Evolutionary conservation across 2,888 invertebrate genomes (phyloP), one percentile per base, ranked within the genome.

Genomic region (Linnaemya tessellans): DNA sequence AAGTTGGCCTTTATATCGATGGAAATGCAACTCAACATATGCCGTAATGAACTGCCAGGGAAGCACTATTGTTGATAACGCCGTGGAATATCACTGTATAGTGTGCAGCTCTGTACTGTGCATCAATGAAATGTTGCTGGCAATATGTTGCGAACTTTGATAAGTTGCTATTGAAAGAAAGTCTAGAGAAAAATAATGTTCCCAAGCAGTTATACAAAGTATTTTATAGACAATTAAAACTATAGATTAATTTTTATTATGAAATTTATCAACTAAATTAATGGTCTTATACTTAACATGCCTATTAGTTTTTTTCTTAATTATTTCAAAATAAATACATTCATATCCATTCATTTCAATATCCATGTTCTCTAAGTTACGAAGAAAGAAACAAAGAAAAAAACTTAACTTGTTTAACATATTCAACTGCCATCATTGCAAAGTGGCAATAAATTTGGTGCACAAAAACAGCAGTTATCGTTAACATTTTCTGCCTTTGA

Each of bases 401-500:
- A 51, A 51, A 62, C 43, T 25, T 13, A 58, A 65, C 51, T 46
- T 68, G 80, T 80, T 80, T 30, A 80, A 80, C 84, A 80, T 77
- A 77, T 80, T 77, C 60, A 73, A 77, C 65, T 84, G 71, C 80
- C 80, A 73, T 80, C 80, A 56, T 30, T 60, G 77, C 67, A 10
- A 74, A 67, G 73, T 46, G 20, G 73, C 73, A 77, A 77, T 84
- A 84, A 84, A 84, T 84, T 84, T 70, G 25, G 56, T n/a, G 60
- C 15, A 15, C 13, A 77, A 74, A 64, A 58, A 56, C 35, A 64
- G 80, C 71, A 80, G 70, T 65, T 84, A 71, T 77, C 56, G 74
- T 79, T 84, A 51, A 38, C 38, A 30, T 49, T 71, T 62, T 51
- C 35, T 38, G 43, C 46, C 20, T 58, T 35, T 51, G 30, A 8